Evolutionary conservation across 2,113 vertebrate species (phyloP).

Genomic region (Catagonus wagneri): DNA sequence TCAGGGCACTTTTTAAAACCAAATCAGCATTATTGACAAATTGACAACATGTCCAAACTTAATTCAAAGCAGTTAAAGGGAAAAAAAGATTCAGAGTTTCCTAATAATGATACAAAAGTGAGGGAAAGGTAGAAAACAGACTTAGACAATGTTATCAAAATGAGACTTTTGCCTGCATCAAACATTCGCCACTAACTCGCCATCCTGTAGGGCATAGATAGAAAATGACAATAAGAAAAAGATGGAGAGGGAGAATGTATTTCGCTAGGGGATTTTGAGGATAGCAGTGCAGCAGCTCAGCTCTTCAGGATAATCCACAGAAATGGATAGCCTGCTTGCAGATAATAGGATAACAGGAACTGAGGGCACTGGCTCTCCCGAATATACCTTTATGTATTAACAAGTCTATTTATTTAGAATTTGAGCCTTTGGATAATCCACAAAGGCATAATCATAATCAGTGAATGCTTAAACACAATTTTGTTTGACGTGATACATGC

Average conservation of each 20-base stretch:
- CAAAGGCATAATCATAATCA: conserved; percentile 54
- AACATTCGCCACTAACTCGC: not conserved
- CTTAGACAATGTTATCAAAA: not conserved
- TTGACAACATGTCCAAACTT: not conserved
- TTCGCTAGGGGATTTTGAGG: not conserved
- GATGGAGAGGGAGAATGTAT: not conserved
- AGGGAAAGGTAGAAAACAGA: conserved; percentile 9
- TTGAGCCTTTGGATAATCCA: conserved; percentile 45
- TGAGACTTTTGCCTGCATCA: not conserved
- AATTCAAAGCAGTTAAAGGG: not conserved
- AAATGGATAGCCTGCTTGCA: not conserved
- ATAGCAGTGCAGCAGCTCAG: not conserved
- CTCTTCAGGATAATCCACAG: not conserved
- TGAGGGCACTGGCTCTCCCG: not conserved
- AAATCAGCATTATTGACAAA: not conserved
- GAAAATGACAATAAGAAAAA: not conserved
- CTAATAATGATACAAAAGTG: conserved; percentile 1
- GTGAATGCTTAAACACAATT: conserved; percentile 47
- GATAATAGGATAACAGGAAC: not conserved
- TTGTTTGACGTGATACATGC: not conserved
- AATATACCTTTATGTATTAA: not conserved
- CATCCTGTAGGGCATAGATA: not conserved
- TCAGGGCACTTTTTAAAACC: conserved; percentile 1
- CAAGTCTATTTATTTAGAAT: conserved; percentile 21
- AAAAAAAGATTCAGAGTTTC: not conserved